phyloP scores from a whole-genome alignment of 2,113 vertebrate species.

The Carassius auratus region DNA sequence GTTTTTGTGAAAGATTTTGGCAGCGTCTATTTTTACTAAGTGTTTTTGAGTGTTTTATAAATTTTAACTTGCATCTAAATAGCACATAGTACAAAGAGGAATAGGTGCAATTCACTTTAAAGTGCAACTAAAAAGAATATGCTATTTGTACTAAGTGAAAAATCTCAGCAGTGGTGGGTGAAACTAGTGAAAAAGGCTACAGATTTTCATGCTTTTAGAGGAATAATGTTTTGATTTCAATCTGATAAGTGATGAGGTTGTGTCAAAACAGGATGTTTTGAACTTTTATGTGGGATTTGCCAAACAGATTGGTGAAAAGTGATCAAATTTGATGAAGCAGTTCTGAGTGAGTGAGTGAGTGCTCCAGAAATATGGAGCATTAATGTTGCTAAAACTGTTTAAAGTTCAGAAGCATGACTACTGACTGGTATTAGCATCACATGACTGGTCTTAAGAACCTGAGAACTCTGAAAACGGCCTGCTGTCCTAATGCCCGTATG shows the following conservation, averaged over 20 bases:
- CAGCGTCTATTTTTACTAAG: too few species aligned
- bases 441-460: not conserved
- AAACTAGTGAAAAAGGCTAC: not conserved
- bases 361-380: not conserved
- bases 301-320: not conserved
- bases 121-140: not conserved
- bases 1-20: not conserved
- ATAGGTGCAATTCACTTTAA: not conserved
- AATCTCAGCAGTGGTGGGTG: not conserved
- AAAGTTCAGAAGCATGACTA: not conserved
- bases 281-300: not conserved
- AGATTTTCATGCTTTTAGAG: too few species aligned
- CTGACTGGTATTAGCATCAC: not conserved
- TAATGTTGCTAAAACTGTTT: not conserved
- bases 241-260: not conserved
- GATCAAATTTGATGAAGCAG: not conserved
- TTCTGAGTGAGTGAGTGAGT: not conserved
- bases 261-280: not conserved
- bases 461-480: slow-evolving; percentile 16
- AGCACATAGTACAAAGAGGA: not conserved
- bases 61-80: too few species aligned
- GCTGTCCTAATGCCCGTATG: slow-evolving; percentile 19
- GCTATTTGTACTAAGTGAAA: not conserved
- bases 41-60: too few species aligned
- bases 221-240: not conserved